These are phyloP conservation scores for Thalassoma bifasciatum DNA, from an alignment of 2,113 vertebrate species.

Conservation along the genomic window DNA sequence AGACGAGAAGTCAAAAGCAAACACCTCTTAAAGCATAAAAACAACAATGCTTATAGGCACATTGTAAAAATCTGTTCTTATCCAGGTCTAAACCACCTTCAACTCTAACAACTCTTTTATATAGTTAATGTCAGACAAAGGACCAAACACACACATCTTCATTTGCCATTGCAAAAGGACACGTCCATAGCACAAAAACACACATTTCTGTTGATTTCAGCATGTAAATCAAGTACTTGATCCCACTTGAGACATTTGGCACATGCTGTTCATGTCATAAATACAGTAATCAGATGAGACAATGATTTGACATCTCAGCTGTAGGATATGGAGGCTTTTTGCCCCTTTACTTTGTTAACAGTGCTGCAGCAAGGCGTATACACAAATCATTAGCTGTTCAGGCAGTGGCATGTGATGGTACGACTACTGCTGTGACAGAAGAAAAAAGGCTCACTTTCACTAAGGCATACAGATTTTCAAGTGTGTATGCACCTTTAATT, in stretches of 20 bases:
- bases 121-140: conserved; percentile 17
- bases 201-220: conserved; percentile 25
- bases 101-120: conserved; percentile 9
- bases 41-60: conserved; percentile 50
- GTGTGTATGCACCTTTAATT: conserved; percentile 16
- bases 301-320: conserved; percentile 1
- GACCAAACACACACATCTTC: conserved; percentile 41
- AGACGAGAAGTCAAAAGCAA: conserved; percentile 47
- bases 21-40: conserved; percentile 27
- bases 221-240: conserved; percentile 12
- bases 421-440: neutral
- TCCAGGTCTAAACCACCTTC: conserved; percentile 17
- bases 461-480: conserved; percentile 19
- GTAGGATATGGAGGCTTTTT: conserved; percentile 11
- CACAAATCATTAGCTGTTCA: conserved; percentile 15
- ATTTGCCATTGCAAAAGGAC: conserved; percentile 9
- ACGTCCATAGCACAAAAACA: conserved; percentile 48
- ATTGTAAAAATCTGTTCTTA: conserved; percentile 29
- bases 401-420: conserved; percentile 5
- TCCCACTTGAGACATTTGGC: conserved; percentile 39
- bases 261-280: conserved; percentile 50
- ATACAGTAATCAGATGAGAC: conserved; percentile 12
- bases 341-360: conserved; percentile 5
- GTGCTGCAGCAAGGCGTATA: conserved; percentile 18
- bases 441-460: neutral